A percentile compares a stretch with the other conserved stretches of the same genome.
phyloP scores from a whole-genome alignment of 2,888 invertebrate species.

The Chelonus formosanus region DNA sequence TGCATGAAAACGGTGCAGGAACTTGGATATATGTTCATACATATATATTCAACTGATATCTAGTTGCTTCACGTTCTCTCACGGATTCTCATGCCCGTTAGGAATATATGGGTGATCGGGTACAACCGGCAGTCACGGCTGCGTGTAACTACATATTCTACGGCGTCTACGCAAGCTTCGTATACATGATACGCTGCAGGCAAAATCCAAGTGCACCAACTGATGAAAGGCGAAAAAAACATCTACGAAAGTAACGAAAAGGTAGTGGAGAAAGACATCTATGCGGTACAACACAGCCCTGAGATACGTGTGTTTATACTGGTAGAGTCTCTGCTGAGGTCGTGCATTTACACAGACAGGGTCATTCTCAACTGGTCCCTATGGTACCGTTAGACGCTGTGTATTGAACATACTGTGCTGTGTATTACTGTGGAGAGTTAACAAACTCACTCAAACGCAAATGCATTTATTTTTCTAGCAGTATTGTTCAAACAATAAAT shows the following conservation, averaged over 20 bases:
- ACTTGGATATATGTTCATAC: too few relatives aligned
- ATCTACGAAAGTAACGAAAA: not conserved
- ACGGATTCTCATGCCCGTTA: constrained; percentile 43
- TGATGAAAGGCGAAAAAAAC: constrained; percentile 15
- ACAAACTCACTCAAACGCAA: constrained; percentile 25
- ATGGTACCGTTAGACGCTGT: constrained; percentile 55
- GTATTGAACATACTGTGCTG: constrained; percentile 42
- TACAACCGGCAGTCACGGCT: constrained; percentile 41
- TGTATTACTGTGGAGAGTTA: constrained; percentile 48
- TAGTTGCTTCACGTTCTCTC: constrained; percentile 30
- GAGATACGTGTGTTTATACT: constrained; percentile 37
- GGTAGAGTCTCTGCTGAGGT: constrained; percentile 51
- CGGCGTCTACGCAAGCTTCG: constrained; percentile 35
- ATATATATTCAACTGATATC: constrained; percentile 11
- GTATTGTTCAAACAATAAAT: not conserved
- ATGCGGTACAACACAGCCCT: constrained; percentile 37
- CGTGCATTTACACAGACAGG: constrained; percentile 61
- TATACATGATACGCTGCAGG: constrained; percentile 19
- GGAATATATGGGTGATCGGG: constrained; percentile 46
- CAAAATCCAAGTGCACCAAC: constrained; percentile 22
- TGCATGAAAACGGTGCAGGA: constrained; percentile 1
- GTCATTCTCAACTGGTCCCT: constrained; percentile 55
- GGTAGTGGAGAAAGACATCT: constrained; percentile 9
- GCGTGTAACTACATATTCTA: constrained; percentile 49
- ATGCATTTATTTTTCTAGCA: not conserved